Evolutionary conservation across 2,888 invertebrate genomes (phyloP), one percentile per base, ranked within the genome.

Genomic region (Antheraea assamensis): DNA sequence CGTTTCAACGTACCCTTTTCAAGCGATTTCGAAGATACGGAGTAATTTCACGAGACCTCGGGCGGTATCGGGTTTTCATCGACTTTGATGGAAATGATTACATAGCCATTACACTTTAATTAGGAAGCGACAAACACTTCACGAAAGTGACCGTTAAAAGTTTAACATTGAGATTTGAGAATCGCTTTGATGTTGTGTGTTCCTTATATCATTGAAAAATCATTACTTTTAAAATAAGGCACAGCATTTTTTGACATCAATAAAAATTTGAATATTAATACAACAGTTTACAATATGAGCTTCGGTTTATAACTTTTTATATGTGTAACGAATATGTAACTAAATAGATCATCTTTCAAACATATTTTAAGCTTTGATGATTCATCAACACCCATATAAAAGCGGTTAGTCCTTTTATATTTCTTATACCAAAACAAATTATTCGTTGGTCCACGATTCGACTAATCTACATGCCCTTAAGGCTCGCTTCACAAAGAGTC

Each of bases 101-200:
- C 75, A 73, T 76, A 79, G 75, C 78, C 76, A 82, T 83, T 81
- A 82, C 80, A 81, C 74, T 77, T 75, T 77, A 81, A 85, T 83
- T 78, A 78, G 71, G 72, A 79, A 80, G 80, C 82, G 87, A 88
- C 87, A 88, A 82, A 79, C 82, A 82, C 82, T 76, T 79, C 84
- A 83, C 83, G 81, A 83, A 87, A 88, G 87, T 86, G 85, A 83
- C 83, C 79, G 74, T 80, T 79, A 78, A 30, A 64, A 30, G 10
- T 61, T 27, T 30, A 64, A 64, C 17, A 13, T 58, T 8, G n/a
- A 24, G 27, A 27, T 30, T 15, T 27, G 30, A 64, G 58, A 58
- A 58, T 24, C 17, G 7, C 17, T 30, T 27, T 27, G 30, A 64
- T 27, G 1, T 15, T 30, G 5, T 4, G 30, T 27, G 30, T 64